Base-by-base conservation (phyloP, 2,888 invertebrate genomes). In the Gari tellinella region DNA sequence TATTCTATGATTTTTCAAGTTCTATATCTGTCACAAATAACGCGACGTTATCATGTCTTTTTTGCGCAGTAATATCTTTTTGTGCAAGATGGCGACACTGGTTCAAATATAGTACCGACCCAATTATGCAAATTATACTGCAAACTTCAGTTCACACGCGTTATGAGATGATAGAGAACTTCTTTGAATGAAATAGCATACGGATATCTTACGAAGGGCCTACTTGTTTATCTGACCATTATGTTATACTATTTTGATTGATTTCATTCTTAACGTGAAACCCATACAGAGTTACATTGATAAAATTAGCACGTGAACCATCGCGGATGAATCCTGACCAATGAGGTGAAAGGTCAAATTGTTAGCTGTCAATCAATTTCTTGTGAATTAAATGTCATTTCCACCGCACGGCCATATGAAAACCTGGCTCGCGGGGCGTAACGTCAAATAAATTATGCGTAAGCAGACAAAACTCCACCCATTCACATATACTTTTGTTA, bases 241-340 rank as follows among this genome's bases (percentile, higher is more conserved):
- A 14, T 52, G 52, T 37, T 19, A 19, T 19, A 15, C 10, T 52
- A 37, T 52, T 17, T 26, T 52, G 31, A 37, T n/a, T 12, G 4
- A 19, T 37, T 17, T 52, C 37, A 14, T 12, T 38, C 14, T n/a
- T 17, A n/a, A 15, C 5, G 15, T 19, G 26, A 38, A 52, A 52
- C 5, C n/a, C 17, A 46, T 53, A 46, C 45, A 37, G 31, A 53
- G 72, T 72, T 83, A 77, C 84, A 87, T 84, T 85, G 84, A 85
- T 85, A 84, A 77, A 72, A 79, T 84, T 85, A 80, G 81, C 84
- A 85, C 85, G 85, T 85, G 84, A 85, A 86, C 84, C 81, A 80
- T 72, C 67, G 75, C 70, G 72, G 74, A 72, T 62, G 62, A 66
- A 67, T 66, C 68, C 64, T 80, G 78, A 70, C 83, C 83, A 83